Evolutionary conservation across 2,888 invertebrate genomes (phyloP).

Genomic region (Drosophila kanekoi): DNA sequence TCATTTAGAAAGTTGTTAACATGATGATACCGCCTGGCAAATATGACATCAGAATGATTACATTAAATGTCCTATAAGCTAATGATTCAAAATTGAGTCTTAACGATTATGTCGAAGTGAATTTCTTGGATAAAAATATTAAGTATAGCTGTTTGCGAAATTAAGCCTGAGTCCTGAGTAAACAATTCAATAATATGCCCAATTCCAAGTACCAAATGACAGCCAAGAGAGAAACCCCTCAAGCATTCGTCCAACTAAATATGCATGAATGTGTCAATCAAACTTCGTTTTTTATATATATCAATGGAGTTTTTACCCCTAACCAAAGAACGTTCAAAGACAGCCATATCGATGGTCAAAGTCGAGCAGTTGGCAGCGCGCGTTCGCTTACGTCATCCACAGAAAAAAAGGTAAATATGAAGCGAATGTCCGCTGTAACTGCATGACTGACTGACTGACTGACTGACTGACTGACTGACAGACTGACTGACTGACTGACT

Average conservation of each 20-base stretch:
- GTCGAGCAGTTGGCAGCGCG: constrained; percentile 7
- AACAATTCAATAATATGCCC: constrained; percentile 14
- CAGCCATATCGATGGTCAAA: constrained; percentile 42
- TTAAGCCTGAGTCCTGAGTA: neutral
- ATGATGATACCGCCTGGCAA: neutral
- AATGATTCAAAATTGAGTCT: too few species aligned
- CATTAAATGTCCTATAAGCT: too few species aligned
- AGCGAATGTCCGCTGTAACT: constrained; percentile 33
- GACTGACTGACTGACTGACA: constrained; percentile 8
- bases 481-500: constrained; percentile 18
- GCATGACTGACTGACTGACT: constrained; percentile 19
- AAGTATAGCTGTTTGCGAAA: neutral
- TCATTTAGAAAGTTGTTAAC: neutral
- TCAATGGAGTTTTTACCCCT: constrained; percentile 28
- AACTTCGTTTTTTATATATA: constrained; percentile 7
- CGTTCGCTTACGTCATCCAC: constrained; percentile 49
- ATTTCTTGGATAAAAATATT: neutral
- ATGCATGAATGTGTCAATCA: constrained; percentile 45
- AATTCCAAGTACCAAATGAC: neutral
- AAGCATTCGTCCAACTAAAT: neutral
- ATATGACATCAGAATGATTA: neutral
- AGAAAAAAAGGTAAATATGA: constrained; percentile 42
- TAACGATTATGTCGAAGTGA: too few species aligned
- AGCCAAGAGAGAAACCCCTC: neutral
- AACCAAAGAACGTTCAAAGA: constrained; percentile 26